A percentile compares a stretch with the other conserved stretches of the same genome.
Evolutionary conservation across 2,797 vertebrate genomes (phyloP).

Genomic region (Chaunax sp.): DNA sequence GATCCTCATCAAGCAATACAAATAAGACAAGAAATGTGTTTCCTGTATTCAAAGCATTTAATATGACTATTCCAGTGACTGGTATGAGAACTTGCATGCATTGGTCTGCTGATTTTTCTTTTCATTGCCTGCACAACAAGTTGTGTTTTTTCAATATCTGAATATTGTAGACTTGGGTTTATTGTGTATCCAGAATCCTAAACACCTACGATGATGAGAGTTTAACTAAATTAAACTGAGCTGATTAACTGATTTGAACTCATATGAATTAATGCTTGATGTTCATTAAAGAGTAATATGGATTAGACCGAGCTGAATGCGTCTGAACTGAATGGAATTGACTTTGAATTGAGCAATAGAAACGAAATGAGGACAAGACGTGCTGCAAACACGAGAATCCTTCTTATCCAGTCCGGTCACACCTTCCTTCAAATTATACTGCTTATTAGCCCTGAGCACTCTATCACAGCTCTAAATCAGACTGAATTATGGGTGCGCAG

Average conservation of each 20-base stretch:
- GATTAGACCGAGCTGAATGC: slow-evolving; percentile 31
- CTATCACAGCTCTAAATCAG: slow-evolving; percentile 75
- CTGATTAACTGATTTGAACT: slow-evolving; percentile 15
- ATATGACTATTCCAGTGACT: neutral
- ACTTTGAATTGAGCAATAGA: slow-evolving; percentile 44
- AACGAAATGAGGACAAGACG: slow-evolving; percentile 9
- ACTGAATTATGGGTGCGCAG: slow-evolving; percentile 76
- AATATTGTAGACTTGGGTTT: neutral
- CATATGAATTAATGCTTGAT: slow-evolving; percentile 27
- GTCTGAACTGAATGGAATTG: slow-evolving; percentile 26
- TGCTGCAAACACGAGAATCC: slow-evolving; percentile 45
- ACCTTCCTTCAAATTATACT: slow-evolving; percentile 77
- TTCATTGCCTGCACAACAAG: neutral
- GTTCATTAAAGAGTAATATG: slow-evolving; percentile 39
- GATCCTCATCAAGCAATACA: neutral
- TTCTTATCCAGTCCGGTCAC: slow-evolving; percentile 75
- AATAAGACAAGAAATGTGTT: neutral
- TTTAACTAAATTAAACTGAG: neutral
- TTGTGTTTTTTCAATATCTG: neutral
- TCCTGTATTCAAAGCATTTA: slow-evolving; percentile 5
- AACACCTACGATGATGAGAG: neutral
- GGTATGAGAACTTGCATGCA: no score
- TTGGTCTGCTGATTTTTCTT: no score
- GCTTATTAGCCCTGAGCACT: slow-evolving; percentile 79
- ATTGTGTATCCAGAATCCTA: neutral